Evolutionary conservation across 2,888 invertebrate genomes (phyloP), one percentile per base, ranked within the genome.

Genomic region (Hartigia nigra): DNA sequence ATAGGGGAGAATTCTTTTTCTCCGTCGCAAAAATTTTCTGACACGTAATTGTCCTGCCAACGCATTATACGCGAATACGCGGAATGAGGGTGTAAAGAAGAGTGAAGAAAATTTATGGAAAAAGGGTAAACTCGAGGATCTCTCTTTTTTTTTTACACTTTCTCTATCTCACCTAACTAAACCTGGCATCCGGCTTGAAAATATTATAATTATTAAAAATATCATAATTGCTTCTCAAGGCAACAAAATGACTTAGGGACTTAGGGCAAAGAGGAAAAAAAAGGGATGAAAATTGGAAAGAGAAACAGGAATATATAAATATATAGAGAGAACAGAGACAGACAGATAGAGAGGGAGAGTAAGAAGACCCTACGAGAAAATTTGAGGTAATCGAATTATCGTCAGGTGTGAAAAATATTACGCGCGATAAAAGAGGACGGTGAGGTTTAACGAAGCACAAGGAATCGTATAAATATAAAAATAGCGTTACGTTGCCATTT

Each of bases 371-470:
- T 23, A 2, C 11, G 36, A 31, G 75, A 3, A 75, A 31, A 75
- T 75, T 75, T 12, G 75, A 75, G 34, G 34, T 75, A 55, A 55
- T 34, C 75, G 75, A 75, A 31, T 75, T 36, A 34, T 31, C 75
- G 75, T 2, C 2, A 36, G 23, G 23, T n/a, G 55, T 5, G 23
- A 55, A 55, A 55, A 55, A 55, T 55, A 55, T 55, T 55, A 55
- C 55, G 9, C 23, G 55, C 55, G 23, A 55, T 55, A 23, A 55
- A 23, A 55, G 14, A 23, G 55, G 1, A 9, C 2, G 2, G 9
- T 55, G 9, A 23, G 55, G 14, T 55, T 55, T 55, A 55, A 55
- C 55, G 55, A 55, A 55, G 55, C 55, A 14, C 14, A 23, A 55
- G 55, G 55, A 55, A 55, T 23, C 23, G 55, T 23, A 55, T n/a